phyloP scores from a whole-genome alignment of 2,888 invertebrate genomes.

The Xylocampa areola region DNA sequence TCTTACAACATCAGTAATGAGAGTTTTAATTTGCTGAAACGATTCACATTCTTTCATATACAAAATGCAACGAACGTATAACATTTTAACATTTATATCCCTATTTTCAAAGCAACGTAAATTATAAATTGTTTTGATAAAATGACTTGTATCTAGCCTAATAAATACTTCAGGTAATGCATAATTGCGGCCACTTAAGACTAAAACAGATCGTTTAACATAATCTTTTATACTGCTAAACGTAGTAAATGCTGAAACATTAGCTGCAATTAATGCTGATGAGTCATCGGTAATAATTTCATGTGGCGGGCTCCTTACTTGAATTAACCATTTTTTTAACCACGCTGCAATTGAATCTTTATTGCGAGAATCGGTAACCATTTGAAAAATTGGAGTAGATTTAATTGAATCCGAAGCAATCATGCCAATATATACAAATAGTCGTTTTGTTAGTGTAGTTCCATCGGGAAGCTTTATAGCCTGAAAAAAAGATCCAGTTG shows the following conservation, averaged over 20 bases:
- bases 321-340: constrained; percentile 45
- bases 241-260: constrained; percentile 36
- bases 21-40: constrained; percentile 41
- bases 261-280: constrained; percentile 41
- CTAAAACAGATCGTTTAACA: constrained; percentile 38
- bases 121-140: constrained; percentile 35
- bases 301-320: constrained; percentile 41
- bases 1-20: constrained; percentile 40
- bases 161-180: constrained; percentile 40
- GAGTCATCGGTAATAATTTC: constrained; percentile 49
- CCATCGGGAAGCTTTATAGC: constrained; percentile 43
- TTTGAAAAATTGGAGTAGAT: constrained; percentile 45
- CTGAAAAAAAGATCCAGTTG: constrained; percentile 46
- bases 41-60: constrained; percentile 41
- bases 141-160: constrained; percentile 26
- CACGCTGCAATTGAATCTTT: constrained; percentile 41
- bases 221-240: constrained; percentile 41
- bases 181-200: constrained; percentile 39
- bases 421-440: constrained; percentile 46
- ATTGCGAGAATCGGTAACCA: constrained; percentile 46
- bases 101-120: constrained; percentile 42
- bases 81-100: constrained; percentile 42
- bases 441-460: constrained; percentile 41
- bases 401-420: constrained; percentile 40
- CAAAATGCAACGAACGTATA: constrained; percentile 41